Conservation (phyloP, 1,140 invertebrate species). For the Scaptomyza pallida region DNA sequence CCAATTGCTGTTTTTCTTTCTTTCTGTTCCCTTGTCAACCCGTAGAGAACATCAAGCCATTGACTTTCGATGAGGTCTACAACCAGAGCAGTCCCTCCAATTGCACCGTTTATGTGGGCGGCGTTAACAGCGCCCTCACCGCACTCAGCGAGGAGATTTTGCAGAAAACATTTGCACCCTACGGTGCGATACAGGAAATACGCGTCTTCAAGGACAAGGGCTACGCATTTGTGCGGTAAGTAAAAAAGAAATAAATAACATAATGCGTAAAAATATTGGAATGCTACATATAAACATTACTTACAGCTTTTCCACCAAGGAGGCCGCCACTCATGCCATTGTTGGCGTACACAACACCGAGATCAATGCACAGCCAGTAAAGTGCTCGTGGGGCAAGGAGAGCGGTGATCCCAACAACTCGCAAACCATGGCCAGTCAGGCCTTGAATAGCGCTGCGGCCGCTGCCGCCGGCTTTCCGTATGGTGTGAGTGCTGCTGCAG, state of each 20-base stretch:
- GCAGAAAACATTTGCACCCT: conserved; percentile 97
- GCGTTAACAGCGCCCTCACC: conserved; percentile 95
- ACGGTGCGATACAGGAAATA: conserved; percentile 98
- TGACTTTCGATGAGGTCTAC: conserved; percentile 99
- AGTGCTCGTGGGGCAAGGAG: conserved; percentile 99
- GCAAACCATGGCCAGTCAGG: conserved; percentile 88
- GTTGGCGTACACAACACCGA: conserved; percentile 98
- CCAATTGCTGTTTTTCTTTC: conserved; percentile 18
- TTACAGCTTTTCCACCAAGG: conserved; percentile 96
- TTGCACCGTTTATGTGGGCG: conserved; percentile 99
- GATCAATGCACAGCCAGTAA: conserved; percentile 98
- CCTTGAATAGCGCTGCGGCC: conserved; percentile 76
- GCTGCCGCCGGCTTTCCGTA: conserved; percentile 80
- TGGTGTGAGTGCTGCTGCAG: conserved; percentile 75
- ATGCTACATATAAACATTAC: too few species aligned
- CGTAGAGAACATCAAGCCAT: conserved; percentile 92
- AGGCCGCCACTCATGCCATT: conserved; percentile 98
- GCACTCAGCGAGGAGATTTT: conserved; percentile 98
- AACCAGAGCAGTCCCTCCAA: conserved; percentile 99
- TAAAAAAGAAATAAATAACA: too few species aligned
- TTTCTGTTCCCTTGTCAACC: not conserved
- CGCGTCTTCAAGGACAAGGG: conserved; percentile 99
- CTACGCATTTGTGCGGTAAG: conserved; percentile 97
- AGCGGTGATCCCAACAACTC: conserved; percentile 95
- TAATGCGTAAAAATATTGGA: too few species aligned